phyloP scores from a whole-genome alignment of 2,797 vertebrate species.

The Bryconaethiops microstoma region DNA sequence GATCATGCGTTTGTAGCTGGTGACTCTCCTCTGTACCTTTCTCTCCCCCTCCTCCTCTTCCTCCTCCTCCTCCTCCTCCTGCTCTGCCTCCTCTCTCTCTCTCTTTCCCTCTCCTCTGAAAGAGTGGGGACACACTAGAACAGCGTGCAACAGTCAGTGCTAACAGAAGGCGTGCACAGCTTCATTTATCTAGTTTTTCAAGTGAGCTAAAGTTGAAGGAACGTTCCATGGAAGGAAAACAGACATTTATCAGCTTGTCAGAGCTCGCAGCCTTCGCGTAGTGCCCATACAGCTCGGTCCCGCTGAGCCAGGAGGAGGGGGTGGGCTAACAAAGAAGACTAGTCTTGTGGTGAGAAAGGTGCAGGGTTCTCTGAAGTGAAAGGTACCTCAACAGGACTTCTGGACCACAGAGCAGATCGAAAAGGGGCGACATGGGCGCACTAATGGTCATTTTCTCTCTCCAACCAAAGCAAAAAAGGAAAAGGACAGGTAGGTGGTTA shows the following conservation, averaged over 20 bases:
- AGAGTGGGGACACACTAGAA: constrained; percentile 51
- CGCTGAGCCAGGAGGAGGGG: constrained; percentile 23
- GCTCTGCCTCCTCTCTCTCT: constrained; percentile 46
- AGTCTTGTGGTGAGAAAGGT: constrained; percentile 13
- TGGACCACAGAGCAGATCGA: constrained; percentile 60
- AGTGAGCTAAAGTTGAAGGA: constrained; percentile 61
- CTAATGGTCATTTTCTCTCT: constrained; percentile 76
- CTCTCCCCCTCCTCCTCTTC: not conserved
- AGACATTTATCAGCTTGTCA: constrained; percentile 13
- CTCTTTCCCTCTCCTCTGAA: constrained; percentile 46
- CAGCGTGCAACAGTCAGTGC: constrained; percentile 54
- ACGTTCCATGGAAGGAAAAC: constrained; percentile 21
- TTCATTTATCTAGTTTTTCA: constrained; percentile 68
- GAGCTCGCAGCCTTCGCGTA: constrained; percentile 14
- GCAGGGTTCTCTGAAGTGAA: not conserved
- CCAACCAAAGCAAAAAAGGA: constrained; percentile 72
- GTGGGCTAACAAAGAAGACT: constrained; percentile 11
- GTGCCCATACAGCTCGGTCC: not conserved
- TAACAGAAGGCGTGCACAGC: constrained; percentile 50
- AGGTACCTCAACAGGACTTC: constrained; percentile 62
- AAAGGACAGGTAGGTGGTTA: constrained; percentile 69
- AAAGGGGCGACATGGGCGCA: constrained; percentile 65
- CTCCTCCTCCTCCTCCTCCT: constrained; percentile 17
- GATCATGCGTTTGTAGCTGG: constrained; percentile 5
- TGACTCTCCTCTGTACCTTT: constrained; percentile 41